Base-by-base conservation (phyloP, 2,888 invertebrate species). In the Cyaniris semiargus region DNA sequence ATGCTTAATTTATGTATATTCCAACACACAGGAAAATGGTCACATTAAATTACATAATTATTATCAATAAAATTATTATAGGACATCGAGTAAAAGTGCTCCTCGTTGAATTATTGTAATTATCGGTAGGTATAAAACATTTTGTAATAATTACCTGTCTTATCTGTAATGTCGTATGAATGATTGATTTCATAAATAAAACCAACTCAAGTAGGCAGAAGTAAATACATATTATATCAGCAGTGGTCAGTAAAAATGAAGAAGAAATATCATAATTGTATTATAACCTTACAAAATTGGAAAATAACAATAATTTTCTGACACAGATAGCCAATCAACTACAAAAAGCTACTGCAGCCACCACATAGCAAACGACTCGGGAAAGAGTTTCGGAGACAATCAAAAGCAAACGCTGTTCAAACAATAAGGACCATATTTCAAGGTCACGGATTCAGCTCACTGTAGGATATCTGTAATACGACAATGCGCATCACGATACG, bases 61-160 rank as follows among this genome's bases (percentile, higher is more conserved):
- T 60, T 27, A 60, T 60, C 60, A 60, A 23, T 60, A 60, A 60
- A 0, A 10, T 60, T 21, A 0, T 1, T 66, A 66, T 15, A 66
- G 15, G 66, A 66, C 60, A 27, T 66, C 3, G 27, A 66, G 66
- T 66, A 31, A 66, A 66, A 66, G 66, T 66, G n/a, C 31, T 60
- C 13, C 13, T 66, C 15, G 60, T 66, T 66, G 66, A 66, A 31
- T 66, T 66, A 66, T 7, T 31, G 15, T 31, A 27, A 27, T 66
- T 66, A 66, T 66, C 66, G 15, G 27, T 66, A 66, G 15, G 27
- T 15, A 27, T 27, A 66, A 53, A 53, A 53, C 4, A 18, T 66
- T 23, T 60, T 4, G 60, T 60, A 60, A 60, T 60, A 60, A 60
- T 60, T 60, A 60, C 23, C 8, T 23, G 60, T 60, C 10, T 23